Base-by-base conservation (phyloP, 1,140 invertebrate species). In the Delia radicum region DNA sequence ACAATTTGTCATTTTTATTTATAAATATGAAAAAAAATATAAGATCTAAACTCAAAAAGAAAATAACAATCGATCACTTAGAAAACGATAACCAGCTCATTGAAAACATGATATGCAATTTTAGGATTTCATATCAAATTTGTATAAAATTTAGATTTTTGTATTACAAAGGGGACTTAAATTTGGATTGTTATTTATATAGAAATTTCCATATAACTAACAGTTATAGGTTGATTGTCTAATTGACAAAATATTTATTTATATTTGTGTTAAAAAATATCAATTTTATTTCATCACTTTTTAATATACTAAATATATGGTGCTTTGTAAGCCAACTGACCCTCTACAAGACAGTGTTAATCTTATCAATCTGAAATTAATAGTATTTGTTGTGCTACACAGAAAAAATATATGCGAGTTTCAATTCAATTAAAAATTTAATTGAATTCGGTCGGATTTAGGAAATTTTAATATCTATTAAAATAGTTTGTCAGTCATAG, bases 1-100 rank as follows among this genome's bases (percentile, higher is more conserved):
- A 55, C 48, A 55, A 55, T 55, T 55, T 55, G 48, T 55, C 48
- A 55, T 55, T 55, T 55, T 55, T 55, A 55, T 55, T 15, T 55
- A 2, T 21, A 21, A 21, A 42, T 10, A 13, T 42, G 37, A 42
- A 42, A 13, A 13, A 15, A 42, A 42, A 42, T 42, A 3, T 42
- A n/a, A n/a, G n/a, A n/a, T n/a, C n/a, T 42, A 10, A 42, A 42
- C 37, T 42, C 0, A 42, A 13, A 42, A 42, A 55, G 5, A 55
- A 21, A 24, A 5, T 2, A 55, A 55, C 6, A 21, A 55, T 55
- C 21, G 48, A 55, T 55, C 48, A 55, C 48, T 55, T 55, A 18
- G 48, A 24, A 24, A 55, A 55, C 24, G 48, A 55, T 55, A 55
- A 42, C 37, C 12, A 10, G 37, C 37, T 5, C 12, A 15, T 42